These are phyloP conservation scores for Melangyna quadrimaculata DNA, from an alignment of 2,888 invertebrate species.

Conservation along the genomic window DNA sequence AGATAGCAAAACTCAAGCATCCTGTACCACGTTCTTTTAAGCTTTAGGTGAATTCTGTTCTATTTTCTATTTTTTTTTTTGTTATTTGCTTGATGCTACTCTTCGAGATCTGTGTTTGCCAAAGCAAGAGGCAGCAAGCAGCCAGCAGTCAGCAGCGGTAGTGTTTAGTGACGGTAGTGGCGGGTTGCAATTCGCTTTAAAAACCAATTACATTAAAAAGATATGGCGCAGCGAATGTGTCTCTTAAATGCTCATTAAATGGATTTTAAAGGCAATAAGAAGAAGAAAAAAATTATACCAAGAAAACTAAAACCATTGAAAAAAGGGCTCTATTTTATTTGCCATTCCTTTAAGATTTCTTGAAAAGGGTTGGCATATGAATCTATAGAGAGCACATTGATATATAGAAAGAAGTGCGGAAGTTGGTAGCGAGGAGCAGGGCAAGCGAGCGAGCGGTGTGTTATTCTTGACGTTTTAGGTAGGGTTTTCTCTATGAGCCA, in stretches of 20 bases:
- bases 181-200: constrained; percentile 65
- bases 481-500: constrained; percentile 28
- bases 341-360: constrained; percentile 62
- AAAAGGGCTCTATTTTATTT: constrained; percentile 56
- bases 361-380: constrained; percentile 51
- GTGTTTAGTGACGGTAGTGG: constrained; percentile 12
- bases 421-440: not conserved
- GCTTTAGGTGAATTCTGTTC: constrained; percentile 55
- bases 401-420: not conserved
- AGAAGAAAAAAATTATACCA: constrained; percentile 8
- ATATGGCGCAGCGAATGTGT: constrained; percentile 74
- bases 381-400: not conserved
- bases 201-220: constrained; percentile 71
- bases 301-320: constrained; percentile 40
- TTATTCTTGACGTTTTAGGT: constrained; percentile 22
- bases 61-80: not conserved
- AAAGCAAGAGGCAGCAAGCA: constrained; percentile 8
- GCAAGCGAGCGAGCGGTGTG: not conserved
- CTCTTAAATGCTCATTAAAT: constrained; percentile 80
- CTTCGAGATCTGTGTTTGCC: constrained; percentile 46
- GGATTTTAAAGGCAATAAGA: constrained; percentile 75
- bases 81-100: constrained; percentile 7
- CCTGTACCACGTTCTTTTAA: constrained; percentile 31
- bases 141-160: not conserved
- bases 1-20: constrained; percentile 65